A percentile compares a stretch with the other conserved stretches of the same genome.
Evolutionary conservation across 2,888 invertebrate genomes (phyloP).

Genomic region (Temnothorax unifasciatus): DNA sequence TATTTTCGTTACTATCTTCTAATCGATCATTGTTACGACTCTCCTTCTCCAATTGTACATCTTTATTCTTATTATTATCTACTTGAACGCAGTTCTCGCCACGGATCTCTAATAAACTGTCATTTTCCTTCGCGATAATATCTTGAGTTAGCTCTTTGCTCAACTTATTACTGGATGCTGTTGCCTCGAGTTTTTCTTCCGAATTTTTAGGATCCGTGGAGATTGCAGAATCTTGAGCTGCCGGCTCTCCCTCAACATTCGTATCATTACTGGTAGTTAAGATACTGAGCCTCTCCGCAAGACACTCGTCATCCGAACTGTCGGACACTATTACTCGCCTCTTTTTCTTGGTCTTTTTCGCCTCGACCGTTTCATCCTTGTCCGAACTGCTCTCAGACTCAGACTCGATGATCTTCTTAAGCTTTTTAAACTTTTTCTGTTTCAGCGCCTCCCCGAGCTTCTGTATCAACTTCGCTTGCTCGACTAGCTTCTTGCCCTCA

Average conservation of each 20-base stretch:
- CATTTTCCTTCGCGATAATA: neutral
- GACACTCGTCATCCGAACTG: slow-evolving; percentile 80
- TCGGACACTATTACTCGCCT: slow-evolving; percentile 81
- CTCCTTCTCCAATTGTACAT: neutral
- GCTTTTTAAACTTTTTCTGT: slow-evolving; percentile 87
- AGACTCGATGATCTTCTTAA: slow-evolving; percentile 88
- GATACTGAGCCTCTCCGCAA: slow-evolving; percentile 74
- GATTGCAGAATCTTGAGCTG: neutral
- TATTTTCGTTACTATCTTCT: neutral
- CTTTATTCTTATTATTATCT: slow-evolving; percentile 3
- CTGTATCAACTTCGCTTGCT: slow-evolving; percentile 87
- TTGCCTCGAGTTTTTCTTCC: neutral
- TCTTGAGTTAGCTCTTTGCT: neutral
- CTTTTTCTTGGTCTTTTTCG: slow-evolving; percentile 76
- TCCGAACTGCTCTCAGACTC: slow-evolving; percentile 86
- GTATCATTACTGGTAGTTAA: slow-evolving; percentile 10
- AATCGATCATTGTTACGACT: slow-evolving; percentile 19
- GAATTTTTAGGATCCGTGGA: neutral
- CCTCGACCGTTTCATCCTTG: slow-evolving; percentile 78
- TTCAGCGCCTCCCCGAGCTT: slow-evolving; percentile 83
- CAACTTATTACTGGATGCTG: no score
- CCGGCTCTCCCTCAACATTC: neutral
- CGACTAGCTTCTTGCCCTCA: slow-evolving; percentile 80
- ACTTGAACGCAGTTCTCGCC: neutral
- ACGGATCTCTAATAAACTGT: neutral